Percentiles rank a stretch among this genome's conserved stretches.
Conservation (phyloP, 2,888 invertebrate species). For the Glaucopsyche alexis region DNA sequence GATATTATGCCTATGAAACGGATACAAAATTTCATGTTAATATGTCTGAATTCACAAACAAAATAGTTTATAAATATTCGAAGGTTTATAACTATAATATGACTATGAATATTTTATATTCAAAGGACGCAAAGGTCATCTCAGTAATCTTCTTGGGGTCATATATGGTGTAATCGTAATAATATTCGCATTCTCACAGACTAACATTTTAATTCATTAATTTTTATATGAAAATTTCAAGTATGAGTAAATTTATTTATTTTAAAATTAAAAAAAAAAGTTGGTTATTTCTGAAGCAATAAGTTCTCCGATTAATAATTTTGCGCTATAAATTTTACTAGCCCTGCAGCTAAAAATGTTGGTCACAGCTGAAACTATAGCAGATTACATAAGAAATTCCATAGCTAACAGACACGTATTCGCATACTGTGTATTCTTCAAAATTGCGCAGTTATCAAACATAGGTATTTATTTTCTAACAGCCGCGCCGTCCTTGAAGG, state of each 20-base stretch:
- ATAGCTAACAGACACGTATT: not conserved
- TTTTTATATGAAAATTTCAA: too few species aligned
- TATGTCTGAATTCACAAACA: not conserved
- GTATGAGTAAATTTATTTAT: too few species aligned
- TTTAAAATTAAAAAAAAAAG: too few species aligned
- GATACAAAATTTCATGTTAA: not conserved
- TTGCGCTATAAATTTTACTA: too few species aligned
- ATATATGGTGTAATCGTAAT: not conserved
- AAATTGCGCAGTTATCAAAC: slow-evolving; percentile 22
- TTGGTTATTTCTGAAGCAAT: too few species aligned
- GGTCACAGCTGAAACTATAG: not conserved
- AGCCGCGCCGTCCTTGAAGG: slow-evolving; percentile 20
- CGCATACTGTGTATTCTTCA: not conserved
- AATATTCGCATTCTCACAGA: not conserved
- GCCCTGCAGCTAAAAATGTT: not conserved
- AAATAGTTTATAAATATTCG: not conserved
- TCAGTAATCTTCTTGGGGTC: not conserved
- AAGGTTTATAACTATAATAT: not conserved
- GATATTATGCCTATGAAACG: not conserved
- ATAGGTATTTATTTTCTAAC: slow-evolving; percentile 24
- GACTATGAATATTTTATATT: not conserved
- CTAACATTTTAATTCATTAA: too few species aligned
- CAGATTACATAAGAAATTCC: not conserved
- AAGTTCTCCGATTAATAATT: too few species aligned
- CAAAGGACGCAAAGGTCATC: not conserved